Base-by-base conservation (phyloP, 2,888 invertebrate genomes). In the Lasioglossum oenotherae region DNA sequence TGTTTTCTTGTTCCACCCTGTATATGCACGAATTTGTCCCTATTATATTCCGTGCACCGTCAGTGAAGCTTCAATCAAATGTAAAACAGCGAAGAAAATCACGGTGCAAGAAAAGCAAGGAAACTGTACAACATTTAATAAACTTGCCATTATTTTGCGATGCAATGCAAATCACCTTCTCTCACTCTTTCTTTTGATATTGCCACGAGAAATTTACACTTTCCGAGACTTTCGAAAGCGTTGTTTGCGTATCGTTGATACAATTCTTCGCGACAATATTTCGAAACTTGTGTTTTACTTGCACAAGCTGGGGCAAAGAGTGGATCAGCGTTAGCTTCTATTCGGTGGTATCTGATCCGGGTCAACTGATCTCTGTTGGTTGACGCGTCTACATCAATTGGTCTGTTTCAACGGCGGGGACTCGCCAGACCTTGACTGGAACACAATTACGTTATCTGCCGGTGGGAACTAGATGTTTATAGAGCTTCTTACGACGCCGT, bases 381-480 rank as follows among this genome's bases (percentile, higher is more conserved):
- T 46, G 67, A 46, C 35, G 23, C 46, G 49, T 77, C 46, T 16
- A 69, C 67, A 49, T 77, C 46, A 73, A 79, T 73, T 72, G 41
- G 31, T n/a, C 35, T 46, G 73, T 46, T 69, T 77, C 77, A 74
- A 27, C 60, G 64, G 60, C 49, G 12, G n/a, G 16, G 27, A 31
- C 73, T 23, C 41, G 46, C 71, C 41, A 31, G 41, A 57, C 72
- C 60, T 10, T 1, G 60, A n/a, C 35, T 64, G 44, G 79, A 79
- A 64, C 60, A 44, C 73, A 79, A 73, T 79, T 79, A 35, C 73
- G 73, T 41, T 60, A 44, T 73, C 78, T n/a, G 35, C 31, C 44
- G 73, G 57, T 72, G 27, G 72, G 19, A 72, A 72, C 72, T 57
- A 57, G 78, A 60, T 73, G 60, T 79, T 79, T 79, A 79, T 79